Evolutionary conservation across 2,113 vertebrate species (phyloP).

Genomic region (Raphicerus campestris): DNA sequence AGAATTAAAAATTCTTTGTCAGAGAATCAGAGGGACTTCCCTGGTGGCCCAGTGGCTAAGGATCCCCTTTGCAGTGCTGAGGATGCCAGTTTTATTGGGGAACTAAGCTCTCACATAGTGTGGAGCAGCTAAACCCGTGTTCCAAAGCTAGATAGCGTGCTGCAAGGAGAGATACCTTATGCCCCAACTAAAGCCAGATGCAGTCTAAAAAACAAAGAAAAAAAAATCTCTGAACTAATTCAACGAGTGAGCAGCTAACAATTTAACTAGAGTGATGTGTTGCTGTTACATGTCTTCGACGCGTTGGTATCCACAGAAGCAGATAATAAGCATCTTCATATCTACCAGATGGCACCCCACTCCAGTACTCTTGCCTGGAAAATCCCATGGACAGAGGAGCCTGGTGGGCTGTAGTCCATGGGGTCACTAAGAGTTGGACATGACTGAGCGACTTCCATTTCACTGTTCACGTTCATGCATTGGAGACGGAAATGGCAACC

Average conservation of each 20-base stretch:
- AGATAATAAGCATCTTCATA: not conserved
- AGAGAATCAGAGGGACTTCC: not conserved
- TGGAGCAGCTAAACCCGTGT: not conserved
- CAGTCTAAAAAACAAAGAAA: not conserved
- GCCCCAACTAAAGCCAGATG: not conserved
- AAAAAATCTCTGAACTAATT: not conserved
- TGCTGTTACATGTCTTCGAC: not conserved
- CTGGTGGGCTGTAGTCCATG: not conserved
- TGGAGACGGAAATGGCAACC: no score
- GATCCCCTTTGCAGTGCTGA: not conserved
- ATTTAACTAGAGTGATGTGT: not conserved
- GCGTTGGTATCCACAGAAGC: not conserved
- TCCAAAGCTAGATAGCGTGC: not conserved
- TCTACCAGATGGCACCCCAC: no score
- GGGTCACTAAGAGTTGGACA: accelerated
- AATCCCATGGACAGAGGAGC: not conserved
- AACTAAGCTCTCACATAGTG: not conserved
- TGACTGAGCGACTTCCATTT: accelerated
- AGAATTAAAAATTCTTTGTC: not conserved
- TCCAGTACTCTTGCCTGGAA: not conserved
- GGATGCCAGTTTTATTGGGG: not conserved
- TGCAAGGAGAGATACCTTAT: not conserved
- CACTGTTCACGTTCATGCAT: no score
- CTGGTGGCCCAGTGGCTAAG: not conserved
- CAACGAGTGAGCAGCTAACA: not conserved